Conservation (phyloP, 2,888 invertebrate genomes). For the Hipparchia semele region DNA sequence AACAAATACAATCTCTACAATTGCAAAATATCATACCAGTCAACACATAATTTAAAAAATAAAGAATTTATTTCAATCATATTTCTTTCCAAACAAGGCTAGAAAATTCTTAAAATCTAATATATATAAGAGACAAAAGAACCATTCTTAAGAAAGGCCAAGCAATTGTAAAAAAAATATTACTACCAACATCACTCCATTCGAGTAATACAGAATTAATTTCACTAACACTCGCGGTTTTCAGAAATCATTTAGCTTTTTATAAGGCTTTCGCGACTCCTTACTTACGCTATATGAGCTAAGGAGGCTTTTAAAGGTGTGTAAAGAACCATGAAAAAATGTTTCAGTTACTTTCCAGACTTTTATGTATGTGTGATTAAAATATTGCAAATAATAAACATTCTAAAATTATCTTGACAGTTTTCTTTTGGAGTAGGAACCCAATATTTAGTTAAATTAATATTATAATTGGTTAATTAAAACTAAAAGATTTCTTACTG, state of each 20-base stretch:
- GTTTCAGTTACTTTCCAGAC: neutral
- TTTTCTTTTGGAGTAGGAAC: no score
- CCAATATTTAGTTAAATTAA: no score
- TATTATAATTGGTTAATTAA: no score
- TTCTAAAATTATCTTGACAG: no score
- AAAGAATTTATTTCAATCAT: no score
- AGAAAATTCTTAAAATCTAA: no score
- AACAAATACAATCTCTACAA: no score
- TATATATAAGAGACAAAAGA: neutral
- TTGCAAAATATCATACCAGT: no score
- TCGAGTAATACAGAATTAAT: conserved; percentile 4
- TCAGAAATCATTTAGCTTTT: conserved; percentile 28
- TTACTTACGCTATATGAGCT: conserved; percentile 34
- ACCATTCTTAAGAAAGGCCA: neutral
- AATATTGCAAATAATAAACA: neutral
- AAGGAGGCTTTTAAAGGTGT: conserved; percentile 32
- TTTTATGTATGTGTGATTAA: neutral
- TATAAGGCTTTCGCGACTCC: conserved; percentile 24
- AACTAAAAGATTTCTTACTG: no score
- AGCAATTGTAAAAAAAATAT: neutral
- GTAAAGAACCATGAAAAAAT: conserved; percentile 11
- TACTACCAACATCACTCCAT: neutral
- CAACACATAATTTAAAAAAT: no score
- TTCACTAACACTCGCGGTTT: conserved; percentile 4
- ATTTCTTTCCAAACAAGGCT: no score